Percentiles rank a stretch among this genome's conserved stretches.
Conservation (phyloP, 1,140 invertebrate species). For the Nephotettix cincticeps region DNA sequence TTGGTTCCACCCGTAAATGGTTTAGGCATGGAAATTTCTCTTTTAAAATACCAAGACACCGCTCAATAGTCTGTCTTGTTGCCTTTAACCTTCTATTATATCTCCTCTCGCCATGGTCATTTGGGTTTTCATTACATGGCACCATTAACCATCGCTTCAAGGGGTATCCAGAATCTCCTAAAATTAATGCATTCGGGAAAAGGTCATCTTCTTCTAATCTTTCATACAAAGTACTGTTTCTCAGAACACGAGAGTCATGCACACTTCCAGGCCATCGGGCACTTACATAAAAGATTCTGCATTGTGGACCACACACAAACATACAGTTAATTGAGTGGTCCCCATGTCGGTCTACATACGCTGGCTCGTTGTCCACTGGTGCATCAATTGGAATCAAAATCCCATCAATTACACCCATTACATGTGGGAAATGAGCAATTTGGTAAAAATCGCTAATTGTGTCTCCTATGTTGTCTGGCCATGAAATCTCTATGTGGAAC, state of each 20-base stretch:
- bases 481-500: constrained; percentile 32
- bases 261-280: constrained; percentile 28
- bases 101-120: too few species aligned
- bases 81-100: too few species aligned
- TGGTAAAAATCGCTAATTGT: constrained; percentile 28
- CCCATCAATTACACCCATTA: constrained; percentile 9
- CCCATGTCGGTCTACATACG: constrained; percentile 8
- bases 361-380: background rate
- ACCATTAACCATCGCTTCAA: too few species aligned
- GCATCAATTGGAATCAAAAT: constrained; percentile 5
- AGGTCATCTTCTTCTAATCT: constrained; percentile 30
- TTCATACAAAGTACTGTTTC: constrained; percentile 13
- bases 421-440: background rate
- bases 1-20: too few species aligned
- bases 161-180: too few species aligned
- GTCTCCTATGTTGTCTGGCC: constrained; percentile 28
- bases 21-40: too few species aligned
- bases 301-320: background rate
- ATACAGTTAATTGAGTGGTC: constrained; percentile 19
- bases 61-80: too few species aligned
- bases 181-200: constrained; percentile 2
- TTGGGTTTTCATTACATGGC: too few species aligned
- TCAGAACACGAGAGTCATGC: constrained; percentile 30
- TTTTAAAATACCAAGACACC: too few species aligned
- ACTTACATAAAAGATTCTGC: constrained; percentile 26